phyloP scores from a whole-genome alignment of 2,888 invertebrate species.

The Cephus pulcher region DNA sequence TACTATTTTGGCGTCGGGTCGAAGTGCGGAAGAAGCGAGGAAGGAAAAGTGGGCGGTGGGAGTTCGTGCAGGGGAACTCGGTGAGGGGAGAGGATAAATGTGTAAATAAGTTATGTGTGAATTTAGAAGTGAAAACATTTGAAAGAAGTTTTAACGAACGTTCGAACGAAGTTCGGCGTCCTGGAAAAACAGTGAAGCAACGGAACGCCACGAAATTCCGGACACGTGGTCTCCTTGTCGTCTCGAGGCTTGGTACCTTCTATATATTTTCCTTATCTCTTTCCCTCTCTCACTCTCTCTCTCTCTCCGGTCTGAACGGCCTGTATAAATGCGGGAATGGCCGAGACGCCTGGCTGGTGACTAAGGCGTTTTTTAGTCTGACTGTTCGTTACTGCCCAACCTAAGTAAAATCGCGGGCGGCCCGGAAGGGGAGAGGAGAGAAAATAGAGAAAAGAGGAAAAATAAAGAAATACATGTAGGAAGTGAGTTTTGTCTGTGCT shows the following conservation, averaged over 20 bases:
- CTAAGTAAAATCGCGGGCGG: neutral
- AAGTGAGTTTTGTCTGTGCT: neutral
- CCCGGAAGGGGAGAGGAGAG: neutral
- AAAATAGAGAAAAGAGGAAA: neutral
- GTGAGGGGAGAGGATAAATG: slow-evolving; percentile 6
- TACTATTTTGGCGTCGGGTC: neutral
- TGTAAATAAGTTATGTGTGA: neutral
- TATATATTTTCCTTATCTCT: slow-evolving; percentile 14
- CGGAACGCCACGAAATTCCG: neutral
- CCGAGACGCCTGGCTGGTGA: neutral
- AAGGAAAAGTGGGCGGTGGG: neutral
- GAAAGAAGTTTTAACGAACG: slow-evolving; percentile 5
- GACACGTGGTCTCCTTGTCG: slow-evolving; percentile 17
- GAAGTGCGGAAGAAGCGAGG: neutral
- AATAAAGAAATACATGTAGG: neutral
- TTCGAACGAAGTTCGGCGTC: slow-evolving; percentile 36
- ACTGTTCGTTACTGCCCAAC: neutral
- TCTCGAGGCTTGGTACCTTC: slow-evolving; percentile 34
- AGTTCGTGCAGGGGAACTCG: slow-evolving; percentile 5
- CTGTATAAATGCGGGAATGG: neutral
- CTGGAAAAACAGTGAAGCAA: slow-evolving; percentile 29
- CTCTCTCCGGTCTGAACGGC: neutral
- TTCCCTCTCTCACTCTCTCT: slow-evolving; percentile 12
- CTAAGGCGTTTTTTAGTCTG: neutral
- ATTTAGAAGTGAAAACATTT: neutral